phyloP scores from a whole-genome alignment of 2,797 vertebrate genomes.

The Esox masquinongy region DNA sequence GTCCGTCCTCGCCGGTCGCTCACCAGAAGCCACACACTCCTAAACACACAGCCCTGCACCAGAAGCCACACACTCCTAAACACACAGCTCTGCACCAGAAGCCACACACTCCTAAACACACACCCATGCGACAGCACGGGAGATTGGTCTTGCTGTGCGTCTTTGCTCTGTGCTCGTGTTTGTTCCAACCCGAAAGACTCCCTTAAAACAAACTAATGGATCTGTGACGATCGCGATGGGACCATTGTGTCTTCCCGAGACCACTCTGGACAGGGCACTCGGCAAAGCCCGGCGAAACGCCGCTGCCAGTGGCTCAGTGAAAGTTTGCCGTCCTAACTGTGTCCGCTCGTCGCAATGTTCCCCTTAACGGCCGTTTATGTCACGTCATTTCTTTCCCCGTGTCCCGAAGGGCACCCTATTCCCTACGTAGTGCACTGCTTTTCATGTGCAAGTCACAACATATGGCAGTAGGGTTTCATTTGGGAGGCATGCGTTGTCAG shows the following conservation, averaged over 20 bases:
- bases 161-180: no score
- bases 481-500: neutral
- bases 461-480: neutral
- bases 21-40: neutral
- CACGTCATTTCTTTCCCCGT: neutral
- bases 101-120: slow-evolving; percentile 3
- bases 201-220: neutral
- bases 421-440: neutral
- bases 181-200: neutral
- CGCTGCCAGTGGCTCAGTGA: neutral
- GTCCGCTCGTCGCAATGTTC: no score
- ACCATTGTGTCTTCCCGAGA: neutral
- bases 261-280: neutral
- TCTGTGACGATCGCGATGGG: neutral
- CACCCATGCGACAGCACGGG: neutral
- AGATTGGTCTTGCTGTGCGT: neutral
- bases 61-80: slow-evolving; percentile 1
- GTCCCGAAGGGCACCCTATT: neutral
- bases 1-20: neutral
- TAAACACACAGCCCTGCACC: neutral
- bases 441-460: neutral
- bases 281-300: neutral
- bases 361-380: neutral
- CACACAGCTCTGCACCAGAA: neutral
- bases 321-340: neutral